A percentile compares a stretch with the other conserved stretches of the same genome.
These are phyloP conservation scores for Ophthalmolycus amberensis DNA, from an alignment of 2,113 vertebrate genomes.

Conservation along the genomic window DNA sequence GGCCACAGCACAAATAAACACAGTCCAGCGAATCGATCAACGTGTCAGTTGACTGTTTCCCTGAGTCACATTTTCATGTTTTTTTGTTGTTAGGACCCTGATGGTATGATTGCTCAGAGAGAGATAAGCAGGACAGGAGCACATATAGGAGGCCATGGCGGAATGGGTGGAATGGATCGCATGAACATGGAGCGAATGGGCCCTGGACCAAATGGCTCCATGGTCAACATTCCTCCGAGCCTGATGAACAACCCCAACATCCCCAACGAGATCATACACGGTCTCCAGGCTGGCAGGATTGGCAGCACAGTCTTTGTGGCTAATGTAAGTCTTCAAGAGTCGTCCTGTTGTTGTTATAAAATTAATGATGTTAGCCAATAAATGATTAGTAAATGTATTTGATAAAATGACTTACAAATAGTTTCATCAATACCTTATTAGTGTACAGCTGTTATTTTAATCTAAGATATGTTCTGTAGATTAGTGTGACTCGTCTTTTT, in stretches of 20 bases:
- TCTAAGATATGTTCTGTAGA: background rate
- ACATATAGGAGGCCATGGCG: conserved; percentile 76
- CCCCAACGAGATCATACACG: conserved; percentile 96
- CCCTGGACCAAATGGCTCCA: conserved; percentile 83
- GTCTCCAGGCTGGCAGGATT: conserved; percentile 94
- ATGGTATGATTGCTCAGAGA: conserved; percentile 93
- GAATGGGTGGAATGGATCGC: conserved; percentile 83
- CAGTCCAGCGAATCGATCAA: background rate
- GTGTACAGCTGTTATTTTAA: background rate
- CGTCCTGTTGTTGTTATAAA: background rate
- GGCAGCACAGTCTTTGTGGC: conserved; percentile 97
- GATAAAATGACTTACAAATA: background rate
- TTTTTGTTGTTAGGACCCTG: conserved; percentile 86
- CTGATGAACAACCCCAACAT: conserved; percentile 98
- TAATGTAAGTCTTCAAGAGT: conserved; percentile 85
- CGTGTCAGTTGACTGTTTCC: background rate
- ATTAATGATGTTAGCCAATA: too few species aligned
- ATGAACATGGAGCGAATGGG: conserved; percentile 83
- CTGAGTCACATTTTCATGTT: background rate
- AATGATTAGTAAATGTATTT: background rate
- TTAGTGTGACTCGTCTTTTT: background rate
- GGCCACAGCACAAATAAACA: background rate
- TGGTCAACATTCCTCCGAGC: conserved; percentile 94
- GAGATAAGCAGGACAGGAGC: conserved; percentile 89
- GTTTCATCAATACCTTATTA: background rate